These are phyloP conservation scores for Phocides pigmalion DNA, from an alignment of 1,140 invertebrate species.

Conservation along the genomic window DNA sequence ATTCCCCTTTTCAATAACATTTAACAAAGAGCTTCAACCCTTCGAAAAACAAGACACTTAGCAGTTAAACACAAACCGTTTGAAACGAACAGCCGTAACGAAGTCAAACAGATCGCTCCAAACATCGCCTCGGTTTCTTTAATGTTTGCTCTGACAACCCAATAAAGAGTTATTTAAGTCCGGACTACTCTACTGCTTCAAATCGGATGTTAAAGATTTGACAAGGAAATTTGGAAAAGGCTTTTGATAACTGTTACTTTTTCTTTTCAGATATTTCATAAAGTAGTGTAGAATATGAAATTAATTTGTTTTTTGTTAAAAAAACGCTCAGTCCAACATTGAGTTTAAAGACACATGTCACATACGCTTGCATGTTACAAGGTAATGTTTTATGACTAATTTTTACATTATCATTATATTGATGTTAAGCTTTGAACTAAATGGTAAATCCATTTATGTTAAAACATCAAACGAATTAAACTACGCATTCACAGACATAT, in stretches of 20 bases:
- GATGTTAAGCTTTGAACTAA: too few species aligned
- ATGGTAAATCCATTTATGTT: too few species aligned
- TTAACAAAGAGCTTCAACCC: constrained; percentile 6
- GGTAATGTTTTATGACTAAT: too few species aligned
- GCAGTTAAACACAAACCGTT: constrained; percentile 22
- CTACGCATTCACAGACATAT: too few species aligned
- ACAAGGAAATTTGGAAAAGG: not conserved
- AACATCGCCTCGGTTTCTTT: constrained; percentile 20
- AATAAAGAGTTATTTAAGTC: constrained; percentile 28
- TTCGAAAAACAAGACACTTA: constrained; percentile 23
- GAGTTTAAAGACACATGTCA: too few species aligned
- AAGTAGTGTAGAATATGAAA: too few species aligned
- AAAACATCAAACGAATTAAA: too few species aligned
- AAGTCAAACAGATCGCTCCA: constrained; percentile 23
- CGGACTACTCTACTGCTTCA: not conserved
- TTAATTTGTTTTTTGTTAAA: too few species aligned
- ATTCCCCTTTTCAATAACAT: constrained; percentile 11
- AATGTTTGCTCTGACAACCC: constrained; percentile 25
- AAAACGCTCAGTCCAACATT: too few species aligned
- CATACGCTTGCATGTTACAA: too few species aligned
- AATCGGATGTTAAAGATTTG: not conserved
- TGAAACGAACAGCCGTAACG: constrained; percentile 15
- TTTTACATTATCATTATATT: too few species aligned
- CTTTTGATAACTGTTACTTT: not conserved
- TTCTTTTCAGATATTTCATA: not conserved